Percentiles rank a stretch among this genome's conserved stretches.
Evolutionary conservation across 2,113 vertebrate species (phyloP).

Genomic region (Deroptyus accipitrinus): DNA sequence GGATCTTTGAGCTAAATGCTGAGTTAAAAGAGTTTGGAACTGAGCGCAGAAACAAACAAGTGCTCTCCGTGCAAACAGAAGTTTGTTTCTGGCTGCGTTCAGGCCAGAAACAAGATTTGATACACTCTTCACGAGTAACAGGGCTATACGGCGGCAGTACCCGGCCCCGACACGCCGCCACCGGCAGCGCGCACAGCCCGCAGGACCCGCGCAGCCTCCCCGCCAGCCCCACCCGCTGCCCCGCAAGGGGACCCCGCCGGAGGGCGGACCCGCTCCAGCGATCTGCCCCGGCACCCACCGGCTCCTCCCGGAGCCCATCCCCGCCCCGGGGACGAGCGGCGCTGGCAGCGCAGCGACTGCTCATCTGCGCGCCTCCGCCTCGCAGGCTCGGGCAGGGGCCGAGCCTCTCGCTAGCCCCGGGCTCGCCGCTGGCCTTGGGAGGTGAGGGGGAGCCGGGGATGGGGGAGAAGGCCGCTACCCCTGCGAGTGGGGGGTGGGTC

Average conservation of each 20-base stretch:
- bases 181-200: fast-evolving
- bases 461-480: background rate
- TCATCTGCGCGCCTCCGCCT: background rate
- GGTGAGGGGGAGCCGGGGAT: background rate
- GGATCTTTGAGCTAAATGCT: background rate
- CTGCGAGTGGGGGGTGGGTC: fast-evolving
- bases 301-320: background rate
- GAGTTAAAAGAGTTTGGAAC: background rate
- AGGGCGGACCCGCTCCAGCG: background rate
- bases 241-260: background rate
- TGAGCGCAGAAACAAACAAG: background rate
- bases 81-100: background rate
- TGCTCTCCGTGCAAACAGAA: background rate
- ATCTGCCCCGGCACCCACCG: background rate
- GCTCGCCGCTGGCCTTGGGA: background rate
- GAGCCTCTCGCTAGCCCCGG: background rate
- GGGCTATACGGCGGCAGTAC: background rate
- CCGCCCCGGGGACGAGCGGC: background rate
- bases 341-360: background rate
- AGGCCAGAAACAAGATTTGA: background rate
- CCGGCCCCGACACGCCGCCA: fast-evolving
- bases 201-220: background rate
- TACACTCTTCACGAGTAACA: fast-evolving
- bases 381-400: background rate
- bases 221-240: background rate